A percentile compares a stretch with the other conserved stretches of the same genome.
phyloP scores from a whole-genome alignment of 53 echinoderm and acorn worm genomes.

The Temnopleurus reevesii region DNA sequence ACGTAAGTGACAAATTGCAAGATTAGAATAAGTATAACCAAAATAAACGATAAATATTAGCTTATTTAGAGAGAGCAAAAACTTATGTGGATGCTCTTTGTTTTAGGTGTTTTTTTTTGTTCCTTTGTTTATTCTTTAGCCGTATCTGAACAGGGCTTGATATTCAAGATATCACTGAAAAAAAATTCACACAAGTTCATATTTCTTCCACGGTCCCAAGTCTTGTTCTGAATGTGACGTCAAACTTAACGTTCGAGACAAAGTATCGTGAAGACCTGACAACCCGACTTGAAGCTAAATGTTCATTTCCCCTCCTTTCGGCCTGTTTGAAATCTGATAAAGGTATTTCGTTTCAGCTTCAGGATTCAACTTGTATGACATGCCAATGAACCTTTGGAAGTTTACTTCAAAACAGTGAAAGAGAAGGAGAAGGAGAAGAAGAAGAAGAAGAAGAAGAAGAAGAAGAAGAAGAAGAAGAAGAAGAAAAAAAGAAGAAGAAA shows the following conservation, averaged over 20 bases:
- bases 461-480: neutral
- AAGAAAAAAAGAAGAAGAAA: neutral
- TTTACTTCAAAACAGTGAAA: neutral
- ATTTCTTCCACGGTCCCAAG: too few species aligned
- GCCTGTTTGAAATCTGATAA: neutral
- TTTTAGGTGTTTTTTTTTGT: too few species aligned
- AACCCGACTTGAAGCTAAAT: neutral
- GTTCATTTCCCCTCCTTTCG: neutral
- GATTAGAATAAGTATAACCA: too few species aligned
- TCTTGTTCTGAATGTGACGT: neutral
- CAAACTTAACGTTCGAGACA: neutral
- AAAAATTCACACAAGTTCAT: too few species aligned
- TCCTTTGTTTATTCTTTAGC: too few species aligned
- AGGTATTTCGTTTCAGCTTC: neutral
- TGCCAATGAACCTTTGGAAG: neutral
- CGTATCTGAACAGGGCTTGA: too few species aligned
- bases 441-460: neutral
- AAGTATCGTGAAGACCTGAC: neutral
- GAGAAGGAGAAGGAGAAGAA: neutral
- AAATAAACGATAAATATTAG: too few species aligned
- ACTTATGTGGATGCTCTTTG: too few species aligned
- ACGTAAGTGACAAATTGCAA: too few species aligned
- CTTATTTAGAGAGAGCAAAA: too few species aligned
- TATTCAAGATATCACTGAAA: too few species aligned
- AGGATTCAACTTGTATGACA: neutral